Percentiles rank a stretch among this genome's conserved stretches.
These are phyloP conservation scores for Drosophila navojoa DNA, from an alignment of 1,140 invertebrate genomes.

Conservation along the genomic window DNA sequence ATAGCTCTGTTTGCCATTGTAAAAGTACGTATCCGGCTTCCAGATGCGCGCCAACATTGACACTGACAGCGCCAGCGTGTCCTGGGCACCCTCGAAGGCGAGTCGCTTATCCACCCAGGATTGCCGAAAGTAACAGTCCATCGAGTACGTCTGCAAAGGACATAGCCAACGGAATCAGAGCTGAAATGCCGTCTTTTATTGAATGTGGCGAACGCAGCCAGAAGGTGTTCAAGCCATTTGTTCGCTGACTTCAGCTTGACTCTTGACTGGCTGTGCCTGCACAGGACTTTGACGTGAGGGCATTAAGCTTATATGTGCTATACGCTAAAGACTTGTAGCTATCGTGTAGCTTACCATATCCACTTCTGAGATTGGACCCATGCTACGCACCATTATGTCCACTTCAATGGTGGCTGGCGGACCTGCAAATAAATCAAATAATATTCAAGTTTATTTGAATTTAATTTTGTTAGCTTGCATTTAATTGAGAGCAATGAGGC, in stretches of 20 bases:
- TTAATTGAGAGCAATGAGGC: background rate
- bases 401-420: conserved; percentile 92
- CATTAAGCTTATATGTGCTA: background rate
- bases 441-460: background rate
- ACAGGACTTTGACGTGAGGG: background rate
- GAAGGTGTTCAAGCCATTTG: background rate
- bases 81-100: conserved; percentile 87
- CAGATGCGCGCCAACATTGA: conserved; percentile 92
- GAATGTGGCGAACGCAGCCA: conserved; percentile 3
- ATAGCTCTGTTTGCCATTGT: conserved; percentile 93
- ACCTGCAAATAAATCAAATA: conserved; percentile 84
- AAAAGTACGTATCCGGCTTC: conserved; percentile 96
- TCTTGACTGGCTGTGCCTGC: background rate
- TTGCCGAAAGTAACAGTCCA: conserved; percentile 95
- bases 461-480: too few relatives aligned
- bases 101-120: conserved; percentile 91
- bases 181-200: conserved; percentile 10
- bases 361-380: conserved; percentile 95
- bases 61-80: conserved; percentile 89
- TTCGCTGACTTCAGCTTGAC: background rate
- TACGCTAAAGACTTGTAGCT: background rate
- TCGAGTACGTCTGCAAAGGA: conserved; percentile 91
- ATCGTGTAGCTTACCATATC: conserved; percentile 89
- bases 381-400: conserved; percentile 93
- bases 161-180: conserved; percentile 20